phyloP scores from a whole-genome alignment of 2,797 vertebrate species.

The Margarornis squamiger region DNA sequence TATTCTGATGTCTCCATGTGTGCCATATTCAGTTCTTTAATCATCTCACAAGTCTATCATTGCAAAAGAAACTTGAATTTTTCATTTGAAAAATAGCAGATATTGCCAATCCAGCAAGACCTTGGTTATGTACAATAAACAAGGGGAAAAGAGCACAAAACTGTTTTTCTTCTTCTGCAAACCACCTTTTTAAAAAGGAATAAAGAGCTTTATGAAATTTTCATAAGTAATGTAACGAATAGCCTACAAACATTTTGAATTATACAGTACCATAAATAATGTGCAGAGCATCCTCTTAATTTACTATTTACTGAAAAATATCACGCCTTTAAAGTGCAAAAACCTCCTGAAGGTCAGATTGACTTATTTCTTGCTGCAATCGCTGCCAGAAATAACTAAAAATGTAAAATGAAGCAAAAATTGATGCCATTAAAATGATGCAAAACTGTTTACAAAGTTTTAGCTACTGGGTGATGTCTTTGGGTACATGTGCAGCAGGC shows the following conservation, averaged over 20 bases:
- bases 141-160: not conserved
- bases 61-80: not conserved
- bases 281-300: not conserved
- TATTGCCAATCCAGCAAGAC: not conserved
- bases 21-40: not conserved
- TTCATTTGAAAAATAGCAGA: not conserved
- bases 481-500: too few species aligned
- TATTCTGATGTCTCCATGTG: not conserved
- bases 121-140: not conserved
- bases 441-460: not conserved
- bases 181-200: conserved; percentile 1
- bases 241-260: conserved; percentile 37
- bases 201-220: conserved; percentile 29
- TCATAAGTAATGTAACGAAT: not conserved
- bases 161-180: not conserved
- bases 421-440: not conserved
- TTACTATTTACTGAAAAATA: not conserved
- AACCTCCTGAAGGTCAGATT: not conserved
- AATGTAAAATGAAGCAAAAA: not conserved
- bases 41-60: not conserved
- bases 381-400: not conserved
- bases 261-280: conserved; percentile 31
- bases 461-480: not conserved
- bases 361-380: not conserved
- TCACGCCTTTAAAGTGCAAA: not conserved